A percentile compares a stretch with the other conserved stretches of the same genome.
These are phyloP conservation scores for Poeciliopsis paucimaculata DNA, from an alignment of 2,797 vertebrate species.

Conservation along the genomic window DNA sequence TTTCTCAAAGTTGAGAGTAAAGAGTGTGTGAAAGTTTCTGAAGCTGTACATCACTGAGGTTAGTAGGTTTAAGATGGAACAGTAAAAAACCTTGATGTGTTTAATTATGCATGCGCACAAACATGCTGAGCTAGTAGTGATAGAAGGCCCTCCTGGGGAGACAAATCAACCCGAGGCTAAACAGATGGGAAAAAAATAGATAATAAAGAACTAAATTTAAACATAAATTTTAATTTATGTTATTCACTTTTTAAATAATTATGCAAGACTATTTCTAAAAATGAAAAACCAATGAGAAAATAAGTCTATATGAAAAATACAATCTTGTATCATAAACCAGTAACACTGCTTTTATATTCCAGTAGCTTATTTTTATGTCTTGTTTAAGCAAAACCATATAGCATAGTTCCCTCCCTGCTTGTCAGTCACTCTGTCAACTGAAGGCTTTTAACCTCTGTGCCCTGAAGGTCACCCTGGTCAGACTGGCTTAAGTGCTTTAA, in stretches of 20 bases:
- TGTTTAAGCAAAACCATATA: background rate
- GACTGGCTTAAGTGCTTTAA: conserved; percentile 74
- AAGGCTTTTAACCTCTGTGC: conserved; percentile 73
- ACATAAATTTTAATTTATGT: too few species aligned
- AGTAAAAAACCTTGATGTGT: background rate
- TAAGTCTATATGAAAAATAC: background rate
- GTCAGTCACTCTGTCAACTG: conserved; percentile 66
- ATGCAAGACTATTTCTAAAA: background rate
- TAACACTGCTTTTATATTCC: background rate
- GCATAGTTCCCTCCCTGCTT: conserved; percentile 21
- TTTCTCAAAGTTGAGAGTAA: background rate
- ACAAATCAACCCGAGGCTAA: conserved; percentile 29
- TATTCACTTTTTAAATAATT: background rate
- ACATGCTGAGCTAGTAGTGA: background rate
- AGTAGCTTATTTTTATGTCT: background rate
- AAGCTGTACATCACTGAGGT: background rate
- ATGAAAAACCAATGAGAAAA: background rate
- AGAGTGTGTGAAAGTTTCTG: conserved; percentile 14
- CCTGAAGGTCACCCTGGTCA: conserved; percentile 70
- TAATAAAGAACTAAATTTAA: background rate
- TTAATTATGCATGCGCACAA: background rate
- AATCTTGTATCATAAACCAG: background rate
- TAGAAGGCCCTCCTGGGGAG: conserved; percentile 18
- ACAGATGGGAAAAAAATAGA: conserved; percentile 40
- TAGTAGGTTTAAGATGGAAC: background rate